Conservation (phyloP, 2,888 invertebrate genomes). For the Dasysyrphus tricinctus region DNA sequence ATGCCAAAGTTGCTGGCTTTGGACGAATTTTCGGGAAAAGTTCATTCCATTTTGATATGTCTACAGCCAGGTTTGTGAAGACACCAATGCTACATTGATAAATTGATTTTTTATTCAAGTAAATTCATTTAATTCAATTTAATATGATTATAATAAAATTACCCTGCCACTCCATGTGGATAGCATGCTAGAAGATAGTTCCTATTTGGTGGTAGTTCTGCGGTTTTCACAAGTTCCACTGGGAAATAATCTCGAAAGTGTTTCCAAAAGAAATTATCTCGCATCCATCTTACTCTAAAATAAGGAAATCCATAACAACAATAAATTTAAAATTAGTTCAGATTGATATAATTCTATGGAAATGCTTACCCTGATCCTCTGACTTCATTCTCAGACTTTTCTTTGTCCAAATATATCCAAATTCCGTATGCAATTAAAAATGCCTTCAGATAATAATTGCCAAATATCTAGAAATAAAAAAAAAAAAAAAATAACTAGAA, state of each 20-base stretch:
- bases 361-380: slow-evolving; percentile 49
- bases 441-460: slow-evolving; percentile 46
- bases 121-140: not conserved
- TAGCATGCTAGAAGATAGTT: slow-evolving; percentile 95
- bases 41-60: slow-evolving; percentile 84
- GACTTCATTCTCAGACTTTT: slow-evolving; percentile 32
- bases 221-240: slow-evolving; percentile 91
- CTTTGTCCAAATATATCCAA: slow-evolving; percentile 58
- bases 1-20: slow-evolving; percentile 87
- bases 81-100: slow-evolving; percentile 87
- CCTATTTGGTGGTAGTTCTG: slow-evolving; percentile 89
- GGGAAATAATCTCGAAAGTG: slow-evolving; percentile 94
- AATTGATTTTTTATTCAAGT: not conserved
- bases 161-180: slow-evolving; percentile 93
- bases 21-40: slow-evolving; percentile 87
- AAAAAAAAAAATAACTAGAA: not conserved
- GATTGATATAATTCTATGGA: not conserved
- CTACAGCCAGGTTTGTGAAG: slow-evolving; percentile 91
- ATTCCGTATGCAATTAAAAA: slow-evolving; percentile 46
- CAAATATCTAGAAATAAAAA: slow-evolving; percentile 27
- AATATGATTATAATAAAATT: slow-evolving; percentile 24
- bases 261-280: slow-evolving; percentile 89
- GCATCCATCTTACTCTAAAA: slow-evolving; percentile 85
- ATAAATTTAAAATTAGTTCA: no score
- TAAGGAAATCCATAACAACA: not conserved